Conservation (phyloP, 2,113 vertebrate genomes). For the Syrmaticus mikado region DNA sequence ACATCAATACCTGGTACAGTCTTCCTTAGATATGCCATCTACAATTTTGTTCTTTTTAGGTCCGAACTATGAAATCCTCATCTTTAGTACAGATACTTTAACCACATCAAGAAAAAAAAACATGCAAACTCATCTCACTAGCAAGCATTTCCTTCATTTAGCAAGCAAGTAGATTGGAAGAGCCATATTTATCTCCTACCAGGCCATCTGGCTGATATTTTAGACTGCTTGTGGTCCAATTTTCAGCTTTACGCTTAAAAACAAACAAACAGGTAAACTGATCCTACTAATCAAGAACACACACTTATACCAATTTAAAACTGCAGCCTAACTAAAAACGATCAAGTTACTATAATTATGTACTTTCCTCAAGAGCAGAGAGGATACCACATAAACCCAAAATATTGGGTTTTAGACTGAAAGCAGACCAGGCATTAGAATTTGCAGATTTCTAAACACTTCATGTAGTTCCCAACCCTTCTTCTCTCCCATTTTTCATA, state of each 20-base stretch:
- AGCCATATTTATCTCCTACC: not conserved
- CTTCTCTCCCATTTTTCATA: not conserved
- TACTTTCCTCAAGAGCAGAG: accelerated
- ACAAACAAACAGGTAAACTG: not conserved
- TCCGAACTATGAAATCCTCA: not conserved
- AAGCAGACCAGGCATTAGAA: not conserved
- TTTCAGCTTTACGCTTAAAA: not conserved
- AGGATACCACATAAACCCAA: not conserved
- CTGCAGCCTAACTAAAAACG: not conserved
- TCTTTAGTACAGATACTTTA: not conserved
- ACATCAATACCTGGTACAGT: too few species aligned
- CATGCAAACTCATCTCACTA: accelerated
- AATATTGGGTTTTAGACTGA: not conserved
- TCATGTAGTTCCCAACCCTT: not conserved
- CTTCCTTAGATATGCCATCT: not conserved
- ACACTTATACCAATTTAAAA: not conserved
- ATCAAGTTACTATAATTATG: not conserved
- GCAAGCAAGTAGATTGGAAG: not conserved
- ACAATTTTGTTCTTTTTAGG: not conserved
- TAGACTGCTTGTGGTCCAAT: not conserved
- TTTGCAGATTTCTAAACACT: not conserved
- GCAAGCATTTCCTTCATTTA: not conserved
- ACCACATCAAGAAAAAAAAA: not conserved
- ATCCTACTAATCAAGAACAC: not conserved
- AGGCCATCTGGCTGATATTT: not conserved